A percentile compares a stretch with the other conserved stretches of the same genome.
Conservation (phyloP, 1,140 invertebrate genomes). For the Drosophila ficusphila region DNA sequence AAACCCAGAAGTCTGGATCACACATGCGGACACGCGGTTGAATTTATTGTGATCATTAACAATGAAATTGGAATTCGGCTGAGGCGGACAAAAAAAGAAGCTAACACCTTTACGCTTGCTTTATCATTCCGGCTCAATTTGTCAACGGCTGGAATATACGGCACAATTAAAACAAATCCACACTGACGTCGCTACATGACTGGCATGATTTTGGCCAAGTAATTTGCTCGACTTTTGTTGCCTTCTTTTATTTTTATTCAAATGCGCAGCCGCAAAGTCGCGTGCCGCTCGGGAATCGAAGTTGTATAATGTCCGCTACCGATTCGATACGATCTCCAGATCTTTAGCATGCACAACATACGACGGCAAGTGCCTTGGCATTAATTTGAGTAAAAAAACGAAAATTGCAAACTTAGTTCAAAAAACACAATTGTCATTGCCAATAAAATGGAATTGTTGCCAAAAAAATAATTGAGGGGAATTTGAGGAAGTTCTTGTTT, state of each 20-base stretch:
- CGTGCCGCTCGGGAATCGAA: slow-evolving; percentile 44
- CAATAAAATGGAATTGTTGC: not conserved
- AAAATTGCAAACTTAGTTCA: slow-evolving; percentile 9
- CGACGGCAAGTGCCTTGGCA: slow-evolving; percentile 42
- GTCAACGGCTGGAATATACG: slow-evolving; percentile 24
- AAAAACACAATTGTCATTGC: slow-evolving; percentile 13
- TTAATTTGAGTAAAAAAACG: slow-evolving; percentile 20
- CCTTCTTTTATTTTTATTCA: slow-evolving; percentile 7
- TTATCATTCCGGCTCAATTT: slow-evolving; percentile 42
- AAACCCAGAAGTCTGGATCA: slow-evolving; percentile 40
- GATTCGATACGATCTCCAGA: slow-evolving; percentile 8
- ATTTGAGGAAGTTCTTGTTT: not conserved
- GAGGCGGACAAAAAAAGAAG: not conserved
- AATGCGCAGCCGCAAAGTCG: slow-evolving; percentile 50
- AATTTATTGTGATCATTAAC: slow-evolving; percentile 46
- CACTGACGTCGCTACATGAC: slow-evolving; percentile 57
- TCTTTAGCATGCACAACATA: slow-evolving; percentile 48
- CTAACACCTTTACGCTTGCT: slow-evolving; percentile 46
- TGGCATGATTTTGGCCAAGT: slow-evolving; percentile 26
- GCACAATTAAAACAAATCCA: slow-evolving; percentile 7
- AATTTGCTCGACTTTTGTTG: slow-evolving; percentile 37
- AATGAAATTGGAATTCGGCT: slow-evolving; percentile 13
- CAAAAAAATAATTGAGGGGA: not conserved
- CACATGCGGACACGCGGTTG: slow-evolving; percentile 31
- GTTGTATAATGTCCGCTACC: slow-evolving; percentile 14